Evolutionary conservation across 2,113 vertebrate species (phyloP).

Genomic region (Neopipo cinnamomea): DNA sequence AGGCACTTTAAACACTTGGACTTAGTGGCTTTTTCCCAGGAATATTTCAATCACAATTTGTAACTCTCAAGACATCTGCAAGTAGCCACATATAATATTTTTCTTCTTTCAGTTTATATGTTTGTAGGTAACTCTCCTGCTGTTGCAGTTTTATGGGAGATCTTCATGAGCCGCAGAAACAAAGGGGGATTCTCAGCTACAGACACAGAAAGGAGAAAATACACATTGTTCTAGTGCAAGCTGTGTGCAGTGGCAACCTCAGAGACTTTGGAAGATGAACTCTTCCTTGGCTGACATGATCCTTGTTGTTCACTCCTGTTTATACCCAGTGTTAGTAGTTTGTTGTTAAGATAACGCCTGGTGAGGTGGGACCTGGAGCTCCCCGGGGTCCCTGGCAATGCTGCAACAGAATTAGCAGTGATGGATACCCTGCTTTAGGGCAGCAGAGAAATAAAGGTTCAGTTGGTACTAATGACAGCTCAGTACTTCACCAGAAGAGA

Average conservation of each 20-base stretch:
- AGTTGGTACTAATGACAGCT: not conserved
- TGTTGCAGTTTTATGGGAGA: slow-evolving; percentile 74
- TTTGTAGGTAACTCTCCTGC: slow-evolving; percentile 80
- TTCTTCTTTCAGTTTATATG: slow-evolving; percentile 85
- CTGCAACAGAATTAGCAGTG: not conserved
- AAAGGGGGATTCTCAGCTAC: slow-evolving; percentile 75
- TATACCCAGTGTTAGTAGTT: slow-evolving; percentile 29
- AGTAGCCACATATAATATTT: slow-evolving; percentile 72
- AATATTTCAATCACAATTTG: slow-evolving; percentile 22
- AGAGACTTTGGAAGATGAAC: slow-evolving; percentile 74
- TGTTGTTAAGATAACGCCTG: not conserved
- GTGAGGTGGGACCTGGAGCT: not conserved
- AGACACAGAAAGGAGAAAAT: slow-evolving; percentile 75
- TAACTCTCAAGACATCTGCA: slow-evolving; percentile 14
- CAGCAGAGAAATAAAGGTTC: slow-evolving; percentile 55
- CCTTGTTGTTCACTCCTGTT: slow-evolving; percentile 43
- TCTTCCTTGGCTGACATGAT: slow-evolving; percentile 52
- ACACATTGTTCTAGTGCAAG: slow-evolving; percentile 63
- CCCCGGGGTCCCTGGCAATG: not conserved
- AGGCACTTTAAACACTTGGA: not conserved
- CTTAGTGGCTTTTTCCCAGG: not conserved
- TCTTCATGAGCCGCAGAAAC: slow-evolving; percentile 77
- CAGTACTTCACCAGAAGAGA: not conserved
- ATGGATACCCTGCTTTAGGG: not conserved
- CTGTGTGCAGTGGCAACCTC: slow-evolving; percentile 64